Evolutionary conservation across 1,140 invertebrate species (phyloP).

Genomic region (Acyrthosiphon pisum): DNA sequence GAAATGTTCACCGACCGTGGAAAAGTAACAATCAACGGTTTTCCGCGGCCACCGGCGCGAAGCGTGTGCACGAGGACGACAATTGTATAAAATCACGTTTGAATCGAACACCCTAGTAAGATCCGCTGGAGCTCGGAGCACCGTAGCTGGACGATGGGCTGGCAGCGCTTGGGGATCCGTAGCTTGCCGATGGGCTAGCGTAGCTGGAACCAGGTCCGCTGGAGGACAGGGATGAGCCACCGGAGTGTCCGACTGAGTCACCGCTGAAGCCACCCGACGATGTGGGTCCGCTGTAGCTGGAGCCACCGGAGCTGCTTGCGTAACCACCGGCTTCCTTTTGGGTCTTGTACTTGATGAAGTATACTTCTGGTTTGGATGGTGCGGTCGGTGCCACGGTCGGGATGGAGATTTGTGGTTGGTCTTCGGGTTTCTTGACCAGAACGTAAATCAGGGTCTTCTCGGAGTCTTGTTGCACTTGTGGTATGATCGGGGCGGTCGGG

Average conservation of each 20-base stretch:
- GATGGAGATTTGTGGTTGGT: slow-evolving; percentile 77
- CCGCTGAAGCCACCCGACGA: slow-evolving; percentile 61
- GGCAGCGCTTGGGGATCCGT: slow-evolving; percentile 50
- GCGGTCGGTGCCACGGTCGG: slow-evolving; percentile 78
- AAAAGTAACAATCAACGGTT: slow-evolving; percentile 46
- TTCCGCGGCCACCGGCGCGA: background rate
- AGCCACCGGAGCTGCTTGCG: slow-evolving; percentile 62
- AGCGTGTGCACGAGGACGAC: background rate
- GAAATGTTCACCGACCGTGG: background rate
- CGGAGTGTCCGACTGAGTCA: background rate
- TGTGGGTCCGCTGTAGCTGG: slow-evolving; percentile 63
- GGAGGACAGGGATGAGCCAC: background rate
- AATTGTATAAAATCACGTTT: background rate
- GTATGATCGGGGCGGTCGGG: slow-evolving; percentile 75
- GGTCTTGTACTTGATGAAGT: slow-evolving; percentile 87
- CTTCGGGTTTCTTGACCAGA: slow-evolving; percentile 83
- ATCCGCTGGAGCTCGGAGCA: slow-evolving; percentile 59
- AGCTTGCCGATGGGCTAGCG: slow-evolving; percentile 29
- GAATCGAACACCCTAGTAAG: slow-evolving; percentile 59
- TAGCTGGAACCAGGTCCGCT: slow-evolving; percentile 61
- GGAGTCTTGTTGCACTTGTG: slow-evolving; percentile 77
- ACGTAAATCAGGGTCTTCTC: slow-evolving; percentile 91
- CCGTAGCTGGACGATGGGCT: slow-evolving; percentile 53
- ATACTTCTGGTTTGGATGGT: slow-evolving; percentile 84
- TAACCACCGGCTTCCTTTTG: slow-evolving; percentile 69